Evolutionary conservation across 2,797 vertebrate genomes (phyloP).

Genomic region (Margarornis squamiger): DNA sequence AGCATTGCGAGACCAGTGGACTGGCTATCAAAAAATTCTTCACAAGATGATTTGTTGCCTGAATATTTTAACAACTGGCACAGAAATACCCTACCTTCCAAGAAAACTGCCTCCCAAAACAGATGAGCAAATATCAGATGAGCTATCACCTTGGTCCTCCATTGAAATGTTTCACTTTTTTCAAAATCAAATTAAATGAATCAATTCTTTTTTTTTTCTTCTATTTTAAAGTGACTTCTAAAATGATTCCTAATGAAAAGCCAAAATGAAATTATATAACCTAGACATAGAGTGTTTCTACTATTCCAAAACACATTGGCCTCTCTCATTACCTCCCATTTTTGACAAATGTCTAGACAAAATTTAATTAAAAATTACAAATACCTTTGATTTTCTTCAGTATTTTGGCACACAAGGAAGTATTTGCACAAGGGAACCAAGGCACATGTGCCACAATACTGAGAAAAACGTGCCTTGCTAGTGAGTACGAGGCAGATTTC

Average conservation of each 20-base stretch:
- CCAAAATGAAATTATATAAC: background rate
- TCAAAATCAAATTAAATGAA: background rate
- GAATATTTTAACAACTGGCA: background rate
- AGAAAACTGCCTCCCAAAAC: background rate
- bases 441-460: background rate
- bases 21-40: background rate
- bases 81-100: background rate
- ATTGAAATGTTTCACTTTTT: background rate
- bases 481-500: background rate
- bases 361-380: background rate
- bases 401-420: background rate
- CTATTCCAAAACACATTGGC: rapidly evolving
- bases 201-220: background rate
- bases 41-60: background rate
- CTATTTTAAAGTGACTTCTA: background rate
- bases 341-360: background rate
- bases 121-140: background rate
- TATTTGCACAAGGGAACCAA: background rate
- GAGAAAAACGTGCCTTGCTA: background rate
- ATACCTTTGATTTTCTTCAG: background rate
- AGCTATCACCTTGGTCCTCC: background rate
- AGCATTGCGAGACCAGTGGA: background rate
- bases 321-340: background rate
- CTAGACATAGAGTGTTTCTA: background rate
- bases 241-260: background rate